Conservation (phyloP, 2,113 vertebrate species). For the Cnemophilus loriae region DNA sequence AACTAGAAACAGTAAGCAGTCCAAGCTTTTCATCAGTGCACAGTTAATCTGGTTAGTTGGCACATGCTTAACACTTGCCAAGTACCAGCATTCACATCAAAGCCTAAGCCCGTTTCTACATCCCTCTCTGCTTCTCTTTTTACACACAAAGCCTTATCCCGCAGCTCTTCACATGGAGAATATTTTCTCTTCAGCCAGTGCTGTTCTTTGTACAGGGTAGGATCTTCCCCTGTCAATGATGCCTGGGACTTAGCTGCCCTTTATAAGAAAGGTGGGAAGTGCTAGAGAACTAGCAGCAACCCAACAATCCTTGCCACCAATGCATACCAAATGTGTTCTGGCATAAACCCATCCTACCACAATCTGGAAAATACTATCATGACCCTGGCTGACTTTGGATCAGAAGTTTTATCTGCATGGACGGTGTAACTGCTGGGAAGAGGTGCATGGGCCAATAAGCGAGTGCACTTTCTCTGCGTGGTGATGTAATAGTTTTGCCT, state of each 20-base stretch:
- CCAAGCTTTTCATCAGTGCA: not conserved
- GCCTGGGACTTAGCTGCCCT: not conserved
- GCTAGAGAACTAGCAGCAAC: not conserved
- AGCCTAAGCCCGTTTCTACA: rapidly evolving
- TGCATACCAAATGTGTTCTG: not conserved
- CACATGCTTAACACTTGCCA: not conserved
- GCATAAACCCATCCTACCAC: not conserved
- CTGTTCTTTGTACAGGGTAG: not conserved
- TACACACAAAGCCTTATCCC: not conserved
- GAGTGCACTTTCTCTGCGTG: not conserved
- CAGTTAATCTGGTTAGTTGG: not conserved
- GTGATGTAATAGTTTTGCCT: not conserved
- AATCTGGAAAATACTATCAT: not conserved
- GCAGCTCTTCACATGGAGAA: not conserved
- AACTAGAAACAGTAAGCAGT: not conserved
- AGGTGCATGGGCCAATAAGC: not conserved
- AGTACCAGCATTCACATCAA: not conserved
- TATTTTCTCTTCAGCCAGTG: not conserved
- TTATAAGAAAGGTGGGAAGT: not conserved
- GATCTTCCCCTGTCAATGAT: not conserved
- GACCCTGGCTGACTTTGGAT: not conserved
- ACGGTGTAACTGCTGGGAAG: not conserved
- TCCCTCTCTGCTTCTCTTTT: not conserved
- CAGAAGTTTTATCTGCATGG: not conserved
- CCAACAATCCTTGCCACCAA: not conserved